Conservation (phyloP, 1,140 invertebrate species). For the Musca domestica region DNA sequence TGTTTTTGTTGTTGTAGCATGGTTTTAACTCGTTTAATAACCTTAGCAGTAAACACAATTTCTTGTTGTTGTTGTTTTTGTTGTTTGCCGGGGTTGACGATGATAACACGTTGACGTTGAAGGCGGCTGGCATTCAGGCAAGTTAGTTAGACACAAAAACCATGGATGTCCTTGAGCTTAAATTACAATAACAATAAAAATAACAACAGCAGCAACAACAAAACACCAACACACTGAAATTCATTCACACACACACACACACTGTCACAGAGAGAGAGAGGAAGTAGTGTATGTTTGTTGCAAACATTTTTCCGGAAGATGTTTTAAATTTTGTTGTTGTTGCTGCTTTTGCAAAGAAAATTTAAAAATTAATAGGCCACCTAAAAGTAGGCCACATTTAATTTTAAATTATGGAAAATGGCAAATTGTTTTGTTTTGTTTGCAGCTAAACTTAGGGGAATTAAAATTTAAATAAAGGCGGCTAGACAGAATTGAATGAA, state of each 20-base stretch:
- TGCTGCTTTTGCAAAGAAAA: too few species aligned
- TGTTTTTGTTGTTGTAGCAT: neutral
- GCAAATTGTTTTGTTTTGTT: too few species aligned
- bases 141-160: neutral
- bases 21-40: conserved; percentile 21
- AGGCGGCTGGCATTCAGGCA: neutral
- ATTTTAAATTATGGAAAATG: too few species aligned
- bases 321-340: too few species aligned
- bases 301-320: too few species aligned
- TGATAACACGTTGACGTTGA: neutral
- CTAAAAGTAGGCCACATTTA: too few species aligned
- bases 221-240: neutral
- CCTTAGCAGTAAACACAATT: conserved; percentile 4
- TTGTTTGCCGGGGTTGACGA: neutral
- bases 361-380: too few species aligned
- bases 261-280: neutral
- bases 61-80: too few species aligned
- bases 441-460: too few species aligned
- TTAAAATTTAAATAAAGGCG: too few species aligned
- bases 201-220: neutral
- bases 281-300: too few species aligned
- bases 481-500: too few species aligned
- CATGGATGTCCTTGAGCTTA: conserved; percentile 24
- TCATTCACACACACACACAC: neutral
- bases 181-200: conserved; percentile 1